Percentiles rank a stretch among this genome's conserved stretches.
Conservation (phyloP, 2,113 vertebrate genomes). For the rat (Rattus norvegicus) region DNA sequence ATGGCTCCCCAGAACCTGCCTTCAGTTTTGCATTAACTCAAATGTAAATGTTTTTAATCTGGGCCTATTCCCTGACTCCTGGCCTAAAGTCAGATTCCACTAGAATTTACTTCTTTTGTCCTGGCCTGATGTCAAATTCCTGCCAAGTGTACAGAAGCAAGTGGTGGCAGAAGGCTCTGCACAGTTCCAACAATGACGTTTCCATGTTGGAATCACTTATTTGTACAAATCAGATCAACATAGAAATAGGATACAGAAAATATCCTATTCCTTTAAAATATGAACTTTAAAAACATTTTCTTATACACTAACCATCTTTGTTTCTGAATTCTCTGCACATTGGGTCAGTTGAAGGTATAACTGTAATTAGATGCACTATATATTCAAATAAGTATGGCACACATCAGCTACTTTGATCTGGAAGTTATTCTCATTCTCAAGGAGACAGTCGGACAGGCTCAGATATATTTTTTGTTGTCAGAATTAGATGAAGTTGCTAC, state of each 20-base stretch:
- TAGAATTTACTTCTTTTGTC: no score
- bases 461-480: neutral
- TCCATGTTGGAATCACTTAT: neutral
- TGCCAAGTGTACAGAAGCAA: no score
- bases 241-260: neutral
- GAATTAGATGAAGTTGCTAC: neutral
- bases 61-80: no score
- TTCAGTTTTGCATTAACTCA: no score
- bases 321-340: conserved; percentile 1
- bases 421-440: neutral
- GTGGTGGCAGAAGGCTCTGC: no score
- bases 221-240: neutral
- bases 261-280: neutral
- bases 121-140: no score
- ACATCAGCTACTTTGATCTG: neutral
- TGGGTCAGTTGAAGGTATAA: neutral
- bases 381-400: neutral
- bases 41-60: no score
- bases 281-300: conserved; percentile 6
- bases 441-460: neutral
- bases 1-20: no score
- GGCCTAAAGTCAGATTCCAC: no score
- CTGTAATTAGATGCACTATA: neutral
- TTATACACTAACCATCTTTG: neutral
- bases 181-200: neutral